Base-by-base conservation (phyloP, 1,140 invertebrate genomes). In the Nylanderia fulva region DNA sequence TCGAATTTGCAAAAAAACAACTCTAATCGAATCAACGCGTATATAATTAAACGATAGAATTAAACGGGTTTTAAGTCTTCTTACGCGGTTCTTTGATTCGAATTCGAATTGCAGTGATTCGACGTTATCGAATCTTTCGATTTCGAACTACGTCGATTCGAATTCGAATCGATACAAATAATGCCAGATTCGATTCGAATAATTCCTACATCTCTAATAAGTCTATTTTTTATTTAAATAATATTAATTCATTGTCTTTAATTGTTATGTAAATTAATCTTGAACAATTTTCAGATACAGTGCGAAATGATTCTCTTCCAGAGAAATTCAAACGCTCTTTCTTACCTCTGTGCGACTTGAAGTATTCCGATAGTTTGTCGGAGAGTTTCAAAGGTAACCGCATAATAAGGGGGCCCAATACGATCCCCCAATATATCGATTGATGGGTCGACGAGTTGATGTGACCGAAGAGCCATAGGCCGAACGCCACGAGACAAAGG, bases 401-500 rank as follows among this genome's bases (percentile, higher is more conserved):
- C 90, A 79, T 15, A 36, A 66, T 36, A 13, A 66, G 21, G 42
- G 93, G 91, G 79, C 90, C 93, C 76, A 94, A 33, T 79, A 94
- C 77, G 80, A 93, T 90, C 54, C 91, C 84, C 92, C 94, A 93
- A 76, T 91, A 93, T 85, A 94, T 86, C 27, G 85, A 87, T 69
- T 93, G 45, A 94, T 68, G 61, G 93, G 83, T 86, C 91, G 84
- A 83, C 88, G 91, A 71, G 92, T 92, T 63, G 54, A 91, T 84
- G 54, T 88, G 89, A 42, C 91, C 93, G 24, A 94, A 86, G 27
- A 94, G 71, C 93, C 93, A 94, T 15, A 94, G 56, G 18, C 89
- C 86, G 42, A 94, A 33, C 21, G 92, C 93, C n/a, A 92, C 39
- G 11, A 84, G 76, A 71, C 92, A 94, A 45, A 93, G 82, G n/a